Evolutionary conservation across 2,888 invertebrate genomes (phyloP), one percentile per base, ranked within the genome.

Genomic region (Melanchra persicariae): DNA sequence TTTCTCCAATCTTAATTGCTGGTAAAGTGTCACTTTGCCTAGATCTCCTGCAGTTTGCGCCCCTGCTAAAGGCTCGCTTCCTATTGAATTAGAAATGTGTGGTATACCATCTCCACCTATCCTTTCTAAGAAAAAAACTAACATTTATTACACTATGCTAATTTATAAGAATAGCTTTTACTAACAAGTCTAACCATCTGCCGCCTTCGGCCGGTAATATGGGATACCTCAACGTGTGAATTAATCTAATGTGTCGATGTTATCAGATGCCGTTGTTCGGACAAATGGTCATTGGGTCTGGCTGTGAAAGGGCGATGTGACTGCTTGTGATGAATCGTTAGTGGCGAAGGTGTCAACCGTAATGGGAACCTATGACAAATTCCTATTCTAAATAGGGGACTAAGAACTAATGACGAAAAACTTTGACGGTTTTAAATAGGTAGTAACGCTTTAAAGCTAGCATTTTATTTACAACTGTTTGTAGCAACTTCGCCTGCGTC

Each of bases 221-320:
- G 43, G 63, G 24, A 81, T 69, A 69, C 54, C 51, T 55, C 63
- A 51, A 70, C 47, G 77, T 81, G 81, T 77, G 72, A 81, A 77
- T 84, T 81, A 84, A 84, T 76, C 72, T 76, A 79, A 81, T 69
- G 55, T 34, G 15, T 10, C 17, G 81, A 81, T 81, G 71, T 67
- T 81, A 81, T 81, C 81, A 45, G 5, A 3, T 4, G 30, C 47
- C 60, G 60, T 62, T 63, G 54, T 49, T n/a, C 34, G 54, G 69
- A 81, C 77, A 81, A 83, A 81, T 81, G 81, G 66, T 72, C 59
- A 76, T 61, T 69, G 62, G 81, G 45, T 5, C 54, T 34, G 58
- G 40, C 26, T 55, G 51, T 60, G 34, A 74, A 69, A 72, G 70
- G 69, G 74, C 75, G 62, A 70, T 19, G 51, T 62, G 66, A 64